Evolutionary conservation across 2,113 vertebrate genomes (phyloP).

Genomic region (Gobiocypris rarus): DNA sequence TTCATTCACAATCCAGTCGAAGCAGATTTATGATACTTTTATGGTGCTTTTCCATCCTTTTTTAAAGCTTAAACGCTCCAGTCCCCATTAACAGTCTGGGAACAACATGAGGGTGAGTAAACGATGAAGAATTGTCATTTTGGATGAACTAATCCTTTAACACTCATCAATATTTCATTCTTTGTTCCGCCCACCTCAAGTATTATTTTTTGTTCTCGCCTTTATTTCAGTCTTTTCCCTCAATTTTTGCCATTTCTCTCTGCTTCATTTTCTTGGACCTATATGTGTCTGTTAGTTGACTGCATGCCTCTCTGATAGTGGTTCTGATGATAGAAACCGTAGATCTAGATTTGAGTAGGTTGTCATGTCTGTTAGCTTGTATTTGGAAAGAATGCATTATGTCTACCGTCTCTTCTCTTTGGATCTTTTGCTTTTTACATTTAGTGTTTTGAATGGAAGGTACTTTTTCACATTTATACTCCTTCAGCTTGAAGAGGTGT

Average conservation of each 20-base stretch:
- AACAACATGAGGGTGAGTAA: background rate
- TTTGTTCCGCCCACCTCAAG: slow-evolving; percentile 6
- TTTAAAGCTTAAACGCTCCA: slow-evolving; percentile 8
- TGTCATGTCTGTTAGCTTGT: slow-evolving; percentile 24
- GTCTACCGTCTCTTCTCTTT: background rate
- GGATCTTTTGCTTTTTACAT: background rate
- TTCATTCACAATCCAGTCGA: background rate
- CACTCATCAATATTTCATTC: slow-evolving; percentile 4
- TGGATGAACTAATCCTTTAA: slow-evolving; percentile 5
- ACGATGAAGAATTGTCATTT: background rate
- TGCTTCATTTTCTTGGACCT: slow-evolving; percentile 27
- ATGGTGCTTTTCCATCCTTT: slow-evolving; percentile 1
- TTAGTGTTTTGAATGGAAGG: background rate
- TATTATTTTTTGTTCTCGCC: slow-evolving; percentile 1
- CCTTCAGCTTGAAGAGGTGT: background rate
- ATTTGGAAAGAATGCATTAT: background rate
- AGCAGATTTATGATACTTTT: background rate
- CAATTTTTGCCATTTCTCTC: background rate
- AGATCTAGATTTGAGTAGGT: slow-evolving; percentile 32
- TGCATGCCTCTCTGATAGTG: slow-evolving; percentile 41
- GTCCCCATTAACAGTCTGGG: background rate
- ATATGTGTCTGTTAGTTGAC: slow-evolving; percentile 32
- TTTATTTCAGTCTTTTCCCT: background rate
- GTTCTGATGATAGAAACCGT: slow-evolving; percentile 30
- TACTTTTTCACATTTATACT: slow-evolving; percentile 1